These are phyloP conservation scores for Iguana delicatissima DNA, from an alignment of 2,797 vertebrate species.

Conservation along the genomic window DNA sequence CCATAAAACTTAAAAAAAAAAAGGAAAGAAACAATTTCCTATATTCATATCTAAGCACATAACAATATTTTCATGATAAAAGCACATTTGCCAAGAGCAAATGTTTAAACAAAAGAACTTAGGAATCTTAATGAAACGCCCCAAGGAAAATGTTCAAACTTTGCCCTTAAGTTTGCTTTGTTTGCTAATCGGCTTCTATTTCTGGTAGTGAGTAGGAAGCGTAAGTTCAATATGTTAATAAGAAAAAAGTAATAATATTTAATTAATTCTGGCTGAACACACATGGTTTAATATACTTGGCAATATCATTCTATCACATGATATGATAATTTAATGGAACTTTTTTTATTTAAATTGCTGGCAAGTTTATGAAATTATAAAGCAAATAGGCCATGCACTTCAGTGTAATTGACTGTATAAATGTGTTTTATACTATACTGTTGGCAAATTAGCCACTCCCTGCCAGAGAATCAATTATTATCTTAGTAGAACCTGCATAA, in stretches of 20 bases:
- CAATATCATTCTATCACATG: slow-evolving; percentile 87
- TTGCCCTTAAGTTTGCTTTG: slow-evolving; percentile 85
- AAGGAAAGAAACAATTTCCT: slow-evolving; percentile 64
- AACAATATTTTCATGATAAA: slow-evolving; percentile 85
- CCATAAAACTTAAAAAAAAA: slow-evolving; percentile 63
- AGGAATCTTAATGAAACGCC: slow-evolving; percentile 83
- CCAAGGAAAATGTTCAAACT: slow-evolving; percentile 85
- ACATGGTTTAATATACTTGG: slow-evolving; percentile 87
- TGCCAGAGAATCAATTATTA: slow-evolving; percentile 85
- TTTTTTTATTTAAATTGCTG: slow-evolving; percentile 89
- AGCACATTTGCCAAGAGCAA: slow-evolving; percentile 84
- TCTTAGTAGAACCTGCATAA: slow-evolving; percentile 79
- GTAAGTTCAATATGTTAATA: slow-evolving; percentile 85
- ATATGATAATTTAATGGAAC: slow-evolving; percentile 88
- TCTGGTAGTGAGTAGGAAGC: slow-evolving; percentile 81
- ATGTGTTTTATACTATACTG: slow-evolving; percentile 85
- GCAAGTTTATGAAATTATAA: slow-evolving; percentile 89
- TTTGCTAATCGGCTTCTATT: slow-evolving; percentile 85
- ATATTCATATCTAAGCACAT: slow-evolving; percentile 81
- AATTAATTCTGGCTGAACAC: slow-evolving; percentile 89
- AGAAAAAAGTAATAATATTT: slow-evolving; percentile 89
- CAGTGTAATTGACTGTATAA: slow-evolving; percentile 89
- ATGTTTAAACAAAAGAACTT: slow-evolving; percentile 86
- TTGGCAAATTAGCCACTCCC: slow-evolving; percentile 85
- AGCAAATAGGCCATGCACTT: slow-evolving; percentile 87